Conservation (phyloP, 2,113 vertebrate genomes). For the Gallinago paraguaiae region DNA sequence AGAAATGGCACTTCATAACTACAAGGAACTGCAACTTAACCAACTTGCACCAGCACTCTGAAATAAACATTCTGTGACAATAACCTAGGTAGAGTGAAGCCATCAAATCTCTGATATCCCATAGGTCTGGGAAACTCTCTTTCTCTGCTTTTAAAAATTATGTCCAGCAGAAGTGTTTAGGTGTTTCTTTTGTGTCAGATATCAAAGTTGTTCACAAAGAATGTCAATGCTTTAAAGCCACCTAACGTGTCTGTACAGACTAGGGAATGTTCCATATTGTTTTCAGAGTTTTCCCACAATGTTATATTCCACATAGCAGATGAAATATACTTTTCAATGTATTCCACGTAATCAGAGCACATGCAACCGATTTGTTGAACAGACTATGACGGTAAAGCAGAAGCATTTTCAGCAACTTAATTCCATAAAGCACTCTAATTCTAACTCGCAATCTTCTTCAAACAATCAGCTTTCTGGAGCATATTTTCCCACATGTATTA, state of each 20-base stretch:
- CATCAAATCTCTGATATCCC: neutral
- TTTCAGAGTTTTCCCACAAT: neutral
- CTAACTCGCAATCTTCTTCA: neutral
- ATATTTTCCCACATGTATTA: neutral
- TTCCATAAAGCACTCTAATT: neutral
- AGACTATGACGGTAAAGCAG: neutral
- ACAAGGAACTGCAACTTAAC: neutral
- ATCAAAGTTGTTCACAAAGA: neutral
- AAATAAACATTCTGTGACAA: neutral
- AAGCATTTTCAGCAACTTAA: neutral
- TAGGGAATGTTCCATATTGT: neutral
- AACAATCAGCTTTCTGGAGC: neutral
- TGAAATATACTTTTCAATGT: fast-evolving
- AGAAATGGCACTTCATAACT: neutral
- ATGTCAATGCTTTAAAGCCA: neutral
- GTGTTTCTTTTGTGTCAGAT: neutral
- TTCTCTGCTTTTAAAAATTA: neutral
- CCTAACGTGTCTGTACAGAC: neutral
- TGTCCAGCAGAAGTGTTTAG: neutral
- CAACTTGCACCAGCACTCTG: neutral
- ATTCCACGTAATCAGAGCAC: neutral
- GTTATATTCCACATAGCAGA: neutral
- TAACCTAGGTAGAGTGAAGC: neutral
- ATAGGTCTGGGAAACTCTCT: neutral
- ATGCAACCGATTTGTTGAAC: neutral